These are phyloP conservation scores for Apogon talboti DNA, from an alignment of 2,797 vertebrate genomes.

Conservation along the genomic window DNA sequence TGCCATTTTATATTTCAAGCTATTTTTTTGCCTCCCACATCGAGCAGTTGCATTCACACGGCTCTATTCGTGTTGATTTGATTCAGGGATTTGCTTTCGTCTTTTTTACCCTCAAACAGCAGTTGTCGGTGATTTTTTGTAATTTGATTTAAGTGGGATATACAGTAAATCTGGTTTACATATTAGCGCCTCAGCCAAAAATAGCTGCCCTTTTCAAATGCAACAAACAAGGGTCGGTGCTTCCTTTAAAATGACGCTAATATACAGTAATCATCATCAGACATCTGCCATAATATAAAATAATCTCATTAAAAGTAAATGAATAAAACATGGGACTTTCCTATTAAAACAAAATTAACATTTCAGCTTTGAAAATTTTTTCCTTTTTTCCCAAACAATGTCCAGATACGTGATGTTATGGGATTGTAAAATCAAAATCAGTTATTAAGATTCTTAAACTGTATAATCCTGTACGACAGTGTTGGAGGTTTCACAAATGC, in stretches of 20 bases:
- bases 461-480: too few species aligned
- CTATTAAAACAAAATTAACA: conserved; percentile 22
- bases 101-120: conserved; percentile 19
- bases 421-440: too few species aligned
- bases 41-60: background rate
- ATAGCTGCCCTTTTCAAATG: conserved; percentile 34
- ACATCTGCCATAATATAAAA: background rate
- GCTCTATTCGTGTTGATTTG: conserved; percentile 45
- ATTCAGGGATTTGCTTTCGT: conserved; percentile 35
- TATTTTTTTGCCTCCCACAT: conserved; percentile 17
- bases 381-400: too few species aligned
- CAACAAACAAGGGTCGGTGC: conserved; percentile 28
- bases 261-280: conserved; percentile 26
- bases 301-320: conserved; percentile 8
- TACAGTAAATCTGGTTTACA: conserved; percentile 38
- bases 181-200: conserved; percentile 29
- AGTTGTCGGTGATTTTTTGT: conserved; percentile 38
- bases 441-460: too few species aligned
- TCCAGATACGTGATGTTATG: too few species aligned
- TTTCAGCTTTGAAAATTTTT: background rate
- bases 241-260: conserved; percentile 26
- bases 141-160: conserved; percentile 32
- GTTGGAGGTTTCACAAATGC: too few species aligned
- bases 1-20: background rate
- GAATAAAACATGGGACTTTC: conserved; percentile 13